These are phyloP conservation scores for Siderastrea siderea DNA, from an alignment of 92 coral and sea anemone species.

Conservation along the genomic window DNA sequence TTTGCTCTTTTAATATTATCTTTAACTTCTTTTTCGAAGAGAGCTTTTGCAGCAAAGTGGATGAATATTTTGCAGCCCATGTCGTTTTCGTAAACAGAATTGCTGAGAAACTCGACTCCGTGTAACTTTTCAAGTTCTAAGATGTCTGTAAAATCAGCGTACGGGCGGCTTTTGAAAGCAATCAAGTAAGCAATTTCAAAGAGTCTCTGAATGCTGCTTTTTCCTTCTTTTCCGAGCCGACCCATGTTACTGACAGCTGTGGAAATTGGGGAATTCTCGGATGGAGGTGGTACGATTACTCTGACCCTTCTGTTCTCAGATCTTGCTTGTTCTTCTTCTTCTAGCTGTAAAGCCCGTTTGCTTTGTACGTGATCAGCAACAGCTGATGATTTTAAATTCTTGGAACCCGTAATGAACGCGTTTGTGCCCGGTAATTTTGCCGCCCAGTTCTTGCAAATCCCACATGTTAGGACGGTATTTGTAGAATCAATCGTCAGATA, in stretches of 20 bases:
- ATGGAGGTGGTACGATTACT: slow-evolving; percentile 47
- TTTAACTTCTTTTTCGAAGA: slow-evolving; percentile 62
- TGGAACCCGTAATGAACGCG: slow-evolving; percentile 62
- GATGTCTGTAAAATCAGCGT: slow-evolving; percentile 59
- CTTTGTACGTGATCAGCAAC: slow-evolving; percentile 61
- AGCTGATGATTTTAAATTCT: slow-evolving; percentile 64
- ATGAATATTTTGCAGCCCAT: slow-evolving; percentile 67
- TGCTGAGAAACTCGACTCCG: slow-evolving; percentile 56
- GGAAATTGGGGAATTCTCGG: slow-evolving; percentile 67
- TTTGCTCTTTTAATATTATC: slow-evolving; percentile 72
- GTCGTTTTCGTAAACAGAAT: slow-evolving; percentile 64
- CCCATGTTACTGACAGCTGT: slow-evolving; percentile 63
- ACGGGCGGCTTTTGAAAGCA: slow-evolving; percentile 71
- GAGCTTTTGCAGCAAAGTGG: slow-evolving; percentile 74
- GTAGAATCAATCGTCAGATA: no score
- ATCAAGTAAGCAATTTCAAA: slow-evolving; percentile 68
- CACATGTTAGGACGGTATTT: no score
- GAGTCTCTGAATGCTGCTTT: slow-evolving; percentile 61
- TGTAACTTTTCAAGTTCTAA: slow-evolving; percentile 64
- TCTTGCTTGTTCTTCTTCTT: slow-evolving; percentile 70
- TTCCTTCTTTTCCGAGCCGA: slow-evolving; percentile 60
- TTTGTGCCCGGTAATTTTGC: slow-evolving; percentile 28
- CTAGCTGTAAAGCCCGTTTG: slow-evolving; percentile 53
- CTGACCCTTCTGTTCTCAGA: slow-evolving; percentile 71
- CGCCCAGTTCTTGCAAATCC: neutral